Evolutionary conservation across 2,888 invertebrate species (phyloP).

Genomic region (Idaea dimidiata): DNA sequence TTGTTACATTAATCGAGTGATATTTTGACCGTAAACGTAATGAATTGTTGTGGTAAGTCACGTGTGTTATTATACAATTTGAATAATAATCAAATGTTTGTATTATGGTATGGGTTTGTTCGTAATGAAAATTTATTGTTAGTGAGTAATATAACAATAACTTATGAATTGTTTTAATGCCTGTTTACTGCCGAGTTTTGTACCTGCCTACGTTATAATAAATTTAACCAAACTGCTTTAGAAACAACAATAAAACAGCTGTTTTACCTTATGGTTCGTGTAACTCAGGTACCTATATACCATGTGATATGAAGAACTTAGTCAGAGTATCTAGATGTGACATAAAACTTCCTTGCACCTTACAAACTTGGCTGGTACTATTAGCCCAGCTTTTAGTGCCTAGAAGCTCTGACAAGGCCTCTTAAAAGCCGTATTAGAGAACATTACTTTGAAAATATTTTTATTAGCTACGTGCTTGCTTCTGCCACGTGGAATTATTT

Average conservation of each 20-base stretch:
- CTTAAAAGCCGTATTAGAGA: neutral
- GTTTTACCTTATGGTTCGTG: neutral
- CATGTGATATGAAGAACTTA: neutral
- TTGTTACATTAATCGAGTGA: constrained; percentile 2
- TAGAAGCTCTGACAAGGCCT: neutral
- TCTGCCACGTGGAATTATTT: neutral
- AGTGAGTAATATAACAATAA: neutral
- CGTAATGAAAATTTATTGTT: neutral
- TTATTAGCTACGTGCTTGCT: neutral
- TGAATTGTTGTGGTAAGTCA: constrained; percentile 2
- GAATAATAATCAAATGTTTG: neutral
- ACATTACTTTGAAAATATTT: constrained; percentile 1
- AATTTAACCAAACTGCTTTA: neutral
- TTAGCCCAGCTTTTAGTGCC: neutral
- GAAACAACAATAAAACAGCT: neutral
- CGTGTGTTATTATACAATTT: neutral
- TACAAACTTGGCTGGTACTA: neutral
- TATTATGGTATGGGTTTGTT: neutral
- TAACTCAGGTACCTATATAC: neutral
- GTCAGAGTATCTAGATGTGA: neutral
- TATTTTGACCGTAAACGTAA: neutral
- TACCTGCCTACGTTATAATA: neutral
- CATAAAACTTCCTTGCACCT: neutral
- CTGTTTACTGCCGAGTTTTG: neutral
- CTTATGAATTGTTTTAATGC: neutral